Conservation (phyloP, 2,888 invertebrate species). For the Acrobeloides nanus region DNA sequence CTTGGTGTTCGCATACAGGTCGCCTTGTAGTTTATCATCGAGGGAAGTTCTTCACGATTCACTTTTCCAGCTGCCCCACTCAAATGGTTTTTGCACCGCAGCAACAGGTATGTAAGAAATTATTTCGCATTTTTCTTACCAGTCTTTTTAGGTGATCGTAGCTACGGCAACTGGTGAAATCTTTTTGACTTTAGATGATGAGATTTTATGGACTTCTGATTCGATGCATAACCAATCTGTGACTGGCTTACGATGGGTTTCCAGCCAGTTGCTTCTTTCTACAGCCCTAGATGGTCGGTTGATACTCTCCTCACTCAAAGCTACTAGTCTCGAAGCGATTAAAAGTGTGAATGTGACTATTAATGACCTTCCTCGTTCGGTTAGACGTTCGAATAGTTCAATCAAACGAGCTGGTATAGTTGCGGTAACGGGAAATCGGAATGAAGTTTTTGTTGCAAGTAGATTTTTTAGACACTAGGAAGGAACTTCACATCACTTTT, state of each 20-base stretch:
- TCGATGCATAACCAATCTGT: constrained; percentile 19
- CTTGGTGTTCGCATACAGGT: constrained; percentile 26
- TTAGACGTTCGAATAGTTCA: constrained; percentile 14
- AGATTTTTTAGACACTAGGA: neutral
- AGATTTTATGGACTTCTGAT: constrained; percentile 22
- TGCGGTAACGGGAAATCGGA: constrained; percentile 5
- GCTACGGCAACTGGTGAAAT: constrained; percentile 24
- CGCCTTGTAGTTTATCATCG: constrained; percentile 15
- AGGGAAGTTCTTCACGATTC: constrained; percentile 9
- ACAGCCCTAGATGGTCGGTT: constrained; percentile 22
- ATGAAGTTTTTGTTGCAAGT: constrained; percentile 18
- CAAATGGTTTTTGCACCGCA: constrained; percentile 19
- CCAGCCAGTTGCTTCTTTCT: constrained; percentile 12
- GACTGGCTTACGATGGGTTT: constrained; percentile 22
- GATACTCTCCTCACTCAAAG: constrained; percentile 13
- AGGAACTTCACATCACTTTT: constrained; percentile 3
- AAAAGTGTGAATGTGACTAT: constrained; percentile 12
- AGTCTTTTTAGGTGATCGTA: constrained; percentile 21
- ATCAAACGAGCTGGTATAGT: constrained; percentile 17
- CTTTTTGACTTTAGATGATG: constrained; percentile 17
- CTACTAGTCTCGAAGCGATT: constrained; percentile 17
- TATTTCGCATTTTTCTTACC: neutral
- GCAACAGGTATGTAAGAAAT: constrained; percentile 17
- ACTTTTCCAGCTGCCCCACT: constrained; percentile 24
- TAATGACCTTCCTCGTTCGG: constrained; percentile 19